These are phyloP conservation scores for Papilio demoleus DNA, from an alignment of 2,888 invertebrate genomes.

Conservation along the genomic window DNA sequence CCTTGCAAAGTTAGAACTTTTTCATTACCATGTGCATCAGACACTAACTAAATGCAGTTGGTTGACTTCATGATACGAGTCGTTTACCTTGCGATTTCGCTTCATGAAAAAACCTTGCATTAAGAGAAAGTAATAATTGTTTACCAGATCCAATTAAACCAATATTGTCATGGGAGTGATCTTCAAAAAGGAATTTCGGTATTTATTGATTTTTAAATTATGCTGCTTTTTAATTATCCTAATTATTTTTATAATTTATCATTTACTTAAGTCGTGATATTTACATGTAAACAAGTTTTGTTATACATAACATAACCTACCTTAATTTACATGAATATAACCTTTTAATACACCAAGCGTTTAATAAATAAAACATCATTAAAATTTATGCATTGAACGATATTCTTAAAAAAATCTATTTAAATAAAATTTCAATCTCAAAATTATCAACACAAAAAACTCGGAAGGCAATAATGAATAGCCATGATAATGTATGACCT, in stretches of 20 bases:
- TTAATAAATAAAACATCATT: not conserved
- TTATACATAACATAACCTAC: conserved; percentile 2
- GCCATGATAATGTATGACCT: no score
- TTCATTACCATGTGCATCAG: not conserved
- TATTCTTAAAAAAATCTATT: no score
- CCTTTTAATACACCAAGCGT: not conserved
- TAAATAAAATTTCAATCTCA: no score
- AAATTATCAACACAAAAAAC: no score
- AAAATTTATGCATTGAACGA: not conserved
- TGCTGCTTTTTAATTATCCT: no score
- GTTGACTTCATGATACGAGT: not conserved
- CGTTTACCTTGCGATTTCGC: not conserved
- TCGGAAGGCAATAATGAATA: no score
- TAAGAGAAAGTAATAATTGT: not conserved
- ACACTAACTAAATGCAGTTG: not conserved
- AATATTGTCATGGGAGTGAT: not conserved
- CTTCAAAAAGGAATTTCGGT: not conserved
- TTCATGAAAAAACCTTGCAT: not conserved
- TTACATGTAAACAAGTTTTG: not conserved
- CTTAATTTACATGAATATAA: not conserved
- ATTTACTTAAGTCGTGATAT: no score
- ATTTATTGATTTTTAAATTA: no score
- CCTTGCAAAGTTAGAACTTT: not conserved
- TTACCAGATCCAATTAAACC: not conserved
- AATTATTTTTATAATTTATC: no score